These are phyloP conservation scores for Lithophane ornitopus DNA, from an alignment of 2,888 invertebrate genomes.

Conservation along the genomic window DNA sequence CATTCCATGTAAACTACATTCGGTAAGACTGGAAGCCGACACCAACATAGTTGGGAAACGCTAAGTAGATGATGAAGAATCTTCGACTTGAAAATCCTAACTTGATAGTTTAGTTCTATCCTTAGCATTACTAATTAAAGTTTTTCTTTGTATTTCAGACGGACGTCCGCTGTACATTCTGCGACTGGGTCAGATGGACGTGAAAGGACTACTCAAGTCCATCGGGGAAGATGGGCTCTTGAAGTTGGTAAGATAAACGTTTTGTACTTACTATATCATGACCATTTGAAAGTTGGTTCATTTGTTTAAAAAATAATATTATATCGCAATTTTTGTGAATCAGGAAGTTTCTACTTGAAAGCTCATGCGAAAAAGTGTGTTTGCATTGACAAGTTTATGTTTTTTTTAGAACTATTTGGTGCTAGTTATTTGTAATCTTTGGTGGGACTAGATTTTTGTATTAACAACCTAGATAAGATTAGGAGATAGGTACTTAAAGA, in stretches of 20 bases:
- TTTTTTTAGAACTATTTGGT: background rate
- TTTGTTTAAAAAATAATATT: background rate
- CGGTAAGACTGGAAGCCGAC: background rate
- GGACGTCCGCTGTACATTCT: constrained; percentile 97
- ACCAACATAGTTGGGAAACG: background rate
- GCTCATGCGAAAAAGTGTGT: background rate
- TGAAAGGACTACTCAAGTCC: constrained; percentile 97
- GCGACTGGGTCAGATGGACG: constrained; percentile 98
- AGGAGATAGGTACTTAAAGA: background rate
- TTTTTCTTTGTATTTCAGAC: constrained; percentile 87
- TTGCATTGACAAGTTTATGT: background rate
- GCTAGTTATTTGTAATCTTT: background rate
- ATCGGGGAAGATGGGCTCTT: constrained; percentile 97
- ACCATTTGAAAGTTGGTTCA: background rate
- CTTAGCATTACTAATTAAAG: background rate
- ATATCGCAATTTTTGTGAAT: background rate
- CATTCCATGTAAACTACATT: background rate
- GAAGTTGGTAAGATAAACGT: constrained; percentile 92
- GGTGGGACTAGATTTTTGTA: background rate
- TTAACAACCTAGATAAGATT: background rate
- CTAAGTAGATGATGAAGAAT: background rate
- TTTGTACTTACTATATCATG: background rate
- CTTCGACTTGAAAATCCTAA: background rate
- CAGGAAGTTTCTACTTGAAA: background rate
- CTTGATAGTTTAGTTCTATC: background rate